Conservation (phyloP, 2,797 vertebrate species). For the Pipistrellus nathusii region DNA sequence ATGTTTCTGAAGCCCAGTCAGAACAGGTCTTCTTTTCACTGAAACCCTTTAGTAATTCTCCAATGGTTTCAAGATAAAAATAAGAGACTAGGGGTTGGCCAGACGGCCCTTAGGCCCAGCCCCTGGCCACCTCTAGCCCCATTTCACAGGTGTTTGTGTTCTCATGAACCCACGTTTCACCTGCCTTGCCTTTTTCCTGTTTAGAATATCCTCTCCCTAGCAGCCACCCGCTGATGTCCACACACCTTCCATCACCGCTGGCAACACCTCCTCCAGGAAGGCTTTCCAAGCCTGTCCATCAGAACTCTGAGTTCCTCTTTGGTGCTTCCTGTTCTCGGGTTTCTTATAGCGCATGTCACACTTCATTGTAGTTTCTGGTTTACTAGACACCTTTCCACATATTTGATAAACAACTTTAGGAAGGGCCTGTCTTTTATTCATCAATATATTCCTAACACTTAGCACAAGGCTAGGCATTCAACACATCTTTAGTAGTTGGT, state of each 20-base stretch:
- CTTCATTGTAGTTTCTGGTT: background rate
- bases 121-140: background rate
- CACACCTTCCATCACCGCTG: background rate
- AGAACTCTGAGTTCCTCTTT: background rate
- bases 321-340: background rate
- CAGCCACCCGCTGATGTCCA: accelerated
- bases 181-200: background rate
- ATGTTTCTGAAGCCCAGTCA: background rate
- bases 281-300: background rate
- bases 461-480: background rate
- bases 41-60: background rate
- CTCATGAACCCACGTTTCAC: background rate
- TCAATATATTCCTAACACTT: background rate
- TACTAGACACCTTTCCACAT: background rate
- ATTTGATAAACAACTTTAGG: background rate
- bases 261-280: background rate
- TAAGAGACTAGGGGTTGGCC: background rate
- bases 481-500: background rate
- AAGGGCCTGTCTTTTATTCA: background rate
- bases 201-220: background rate
- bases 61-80: background rate
- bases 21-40: background rate
- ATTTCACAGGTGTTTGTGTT: too few species aligned
- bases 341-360: background rate
- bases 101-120: too few species aligned